phyloP scores from a whole-genome alignment of 1,140 invertebrate species.

The Apis dorsata region DNA sequence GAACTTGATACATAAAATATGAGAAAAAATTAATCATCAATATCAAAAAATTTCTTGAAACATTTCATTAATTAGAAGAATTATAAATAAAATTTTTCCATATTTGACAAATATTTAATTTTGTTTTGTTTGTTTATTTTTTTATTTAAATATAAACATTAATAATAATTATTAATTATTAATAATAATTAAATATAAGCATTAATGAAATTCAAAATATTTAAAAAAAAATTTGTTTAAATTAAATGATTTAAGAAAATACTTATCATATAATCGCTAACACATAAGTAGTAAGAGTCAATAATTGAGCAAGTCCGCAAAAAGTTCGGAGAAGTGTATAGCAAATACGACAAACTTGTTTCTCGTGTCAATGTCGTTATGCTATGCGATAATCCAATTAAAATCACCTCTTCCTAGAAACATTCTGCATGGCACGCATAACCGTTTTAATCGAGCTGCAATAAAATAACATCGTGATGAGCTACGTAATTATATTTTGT shows the following conservation, averaged over 20 bases:
- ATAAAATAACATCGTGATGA: slow-evolving; percentile 20
- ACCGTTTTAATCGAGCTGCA: slow-evolving; percentile 21
- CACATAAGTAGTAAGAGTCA: slow-evolving; percentile 18
- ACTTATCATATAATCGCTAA: background rate
- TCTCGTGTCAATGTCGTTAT: background rate
- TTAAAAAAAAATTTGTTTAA: background rate
- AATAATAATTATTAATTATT: background rate
- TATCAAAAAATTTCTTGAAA: background rate
- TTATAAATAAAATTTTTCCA: background rate
- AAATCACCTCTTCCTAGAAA: slow-evolving; percentile 29
- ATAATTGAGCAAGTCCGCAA: background rate
- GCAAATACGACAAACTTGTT: background rate
- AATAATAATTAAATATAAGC: no score
- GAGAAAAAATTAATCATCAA: no score
- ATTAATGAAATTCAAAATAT: background rate
- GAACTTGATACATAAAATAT: background rate
- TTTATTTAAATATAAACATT: background rate
- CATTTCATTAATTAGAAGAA: background rate
- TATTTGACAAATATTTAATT: background rate
- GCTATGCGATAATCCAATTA: slow-evolving; percentile 29
- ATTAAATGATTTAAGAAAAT: background rate
- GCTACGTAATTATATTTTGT: slow-evolving; percentile 22
- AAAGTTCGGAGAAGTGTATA: slow-evolving; percentile 16
- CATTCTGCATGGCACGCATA: background rate
- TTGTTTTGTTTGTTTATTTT: background rate